phyloP scores from a whole-genome alignment of 2,113 vertebrate genomes.

The Gavialis gangeticus region DNA sequence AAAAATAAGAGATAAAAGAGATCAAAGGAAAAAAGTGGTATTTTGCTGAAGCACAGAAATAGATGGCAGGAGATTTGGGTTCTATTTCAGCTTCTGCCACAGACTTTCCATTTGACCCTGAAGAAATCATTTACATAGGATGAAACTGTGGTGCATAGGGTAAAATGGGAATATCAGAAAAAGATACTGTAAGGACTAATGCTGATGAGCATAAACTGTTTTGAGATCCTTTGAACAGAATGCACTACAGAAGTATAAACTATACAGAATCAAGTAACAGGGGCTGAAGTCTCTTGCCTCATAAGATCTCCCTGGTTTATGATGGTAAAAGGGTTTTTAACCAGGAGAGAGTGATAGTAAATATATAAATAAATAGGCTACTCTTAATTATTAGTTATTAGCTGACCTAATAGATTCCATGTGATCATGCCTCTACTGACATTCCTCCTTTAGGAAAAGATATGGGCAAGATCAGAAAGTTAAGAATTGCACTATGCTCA shows the following conservation, averaged over 20 bases:
- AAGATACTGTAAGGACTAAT: not conserved
- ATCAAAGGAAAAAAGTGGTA: not conserved
- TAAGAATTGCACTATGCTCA: not conserved
- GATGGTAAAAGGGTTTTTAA: not conserved
- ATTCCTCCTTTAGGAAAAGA: not conserved
- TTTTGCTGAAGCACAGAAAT: not conserved
- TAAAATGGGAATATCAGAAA: not conserved
- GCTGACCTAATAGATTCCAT: not conserved
- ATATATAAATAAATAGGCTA: not conserved
- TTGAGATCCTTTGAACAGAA: accelerated
- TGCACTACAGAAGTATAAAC: not conserved
- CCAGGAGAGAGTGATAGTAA: not conserved
- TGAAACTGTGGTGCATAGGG: no score
- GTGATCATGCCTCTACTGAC: not conserved
- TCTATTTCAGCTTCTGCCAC: not conserved
- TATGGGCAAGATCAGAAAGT: not conserved
- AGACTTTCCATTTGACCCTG: not conserved
- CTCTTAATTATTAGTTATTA: not conserved
- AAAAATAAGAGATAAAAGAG: not conserved
- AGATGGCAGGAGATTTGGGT: not conserved
- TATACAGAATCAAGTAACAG: not conserved
- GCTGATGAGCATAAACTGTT: not conserved
- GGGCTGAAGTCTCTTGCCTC: not conserved
- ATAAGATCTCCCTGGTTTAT: not conserved
- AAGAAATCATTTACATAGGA: not conserved